These are phyloP conservation scores for Gymnobelideus leadbeateri DNA, from an alignment of 2,113 vertebrate species.

Conservation along the genomic window DNA sequence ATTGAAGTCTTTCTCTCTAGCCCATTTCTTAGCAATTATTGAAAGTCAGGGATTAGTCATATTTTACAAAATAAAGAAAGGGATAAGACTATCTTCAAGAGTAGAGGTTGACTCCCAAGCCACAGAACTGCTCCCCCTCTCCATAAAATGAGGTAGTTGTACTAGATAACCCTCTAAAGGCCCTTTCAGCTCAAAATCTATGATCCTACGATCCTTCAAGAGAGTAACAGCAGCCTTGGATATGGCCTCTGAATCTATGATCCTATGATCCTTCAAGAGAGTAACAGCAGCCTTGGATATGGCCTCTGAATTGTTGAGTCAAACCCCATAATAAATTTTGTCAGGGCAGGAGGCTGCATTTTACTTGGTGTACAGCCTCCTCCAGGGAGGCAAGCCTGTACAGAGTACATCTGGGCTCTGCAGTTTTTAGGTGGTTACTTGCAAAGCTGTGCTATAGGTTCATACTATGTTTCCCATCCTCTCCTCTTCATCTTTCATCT, in stretches of 20 bases:
- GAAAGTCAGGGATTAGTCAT: conserved; percentile 9
- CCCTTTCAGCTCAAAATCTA: background rate
- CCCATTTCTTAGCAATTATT: conserved; percentile 8
- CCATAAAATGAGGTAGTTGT: background rate
- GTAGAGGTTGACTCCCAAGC: background rate
- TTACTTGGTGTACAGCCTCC: conserved; percentile 14
- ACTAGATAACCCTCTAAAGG: background rate
- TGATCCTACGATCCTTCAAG: background rate
- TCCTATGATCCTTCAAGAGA: background rate
- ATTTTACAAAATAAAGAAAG: conserved; percentile 4
- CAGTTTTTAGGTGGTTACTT: conserved; percentile 41
- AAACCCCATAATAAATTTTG: conserved; percentile 1
- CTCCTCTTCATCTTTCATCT: background rate
- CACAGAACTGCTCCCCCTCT: background rate
- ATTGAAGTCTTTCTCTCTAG: conserved; percentile 6
- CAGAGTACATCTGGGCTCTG: conserved; percentile 59
- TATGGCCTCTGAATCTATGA: background rate
- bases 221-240: background rate
- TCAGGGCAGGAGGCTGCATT: conserved; percentile 51
- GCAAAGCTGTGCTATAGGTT: background rate
- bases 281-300: background rate
- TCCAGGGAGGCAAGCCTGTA: conserved; percentile 13
- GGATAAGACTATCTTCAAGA: background rate
- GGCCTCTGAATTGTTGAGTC: conserved; percentile 42
- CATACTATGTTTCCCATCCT: conserved; percentile 6